Conservation (phyloP, 2,797 vertebrate genomes). For the Eulemur albifrons region DNA sequence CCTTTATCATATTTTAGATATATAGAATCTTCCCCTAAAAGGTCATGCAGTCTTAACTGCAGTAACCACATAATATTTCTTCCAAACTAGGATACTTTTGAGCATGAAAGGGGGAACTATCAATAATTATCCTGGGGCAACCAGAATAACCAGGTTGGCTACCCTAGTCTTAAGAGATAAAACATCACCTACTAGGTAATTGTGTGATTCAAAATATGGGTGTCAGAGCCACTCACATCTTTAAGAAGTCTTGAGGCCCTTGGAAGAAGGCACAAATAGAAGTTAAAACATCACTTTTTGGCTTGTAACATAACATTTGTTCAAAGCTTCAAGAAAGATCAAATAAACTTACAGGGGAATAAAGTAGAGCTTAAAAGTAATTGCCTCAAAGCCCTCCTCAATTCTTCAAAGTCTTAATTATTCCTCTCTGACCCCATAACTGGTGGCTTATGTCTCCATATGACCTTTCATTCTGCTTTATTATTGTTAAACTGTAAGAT, state of each 20-base stretch:
- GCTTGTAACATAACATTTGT: not conserved
- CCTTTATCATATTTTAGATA: not conserved
- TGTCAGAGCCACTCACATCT: not conserved
- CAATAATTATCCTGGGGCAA: slow-evolving; percentile 4
- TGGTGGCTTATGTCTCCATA: not conserved
- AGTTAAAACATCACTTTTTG: not conserved
- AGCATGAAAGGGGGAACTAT: not conserved
- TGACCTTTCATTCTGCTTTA: not conserved
- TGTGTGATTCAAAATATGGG: not conserved
- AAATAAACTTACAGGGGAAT: not conserved
- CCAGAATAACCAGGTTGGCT: not conserved
- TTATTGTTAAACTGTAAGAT: not conserved
- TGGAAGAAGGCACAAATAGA: not conserved
- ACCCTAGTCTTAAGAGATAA: slow-evolving; percentile 12
- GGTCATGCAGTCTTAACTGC: not conserved
- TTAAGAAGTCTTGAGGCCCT: not conserved
- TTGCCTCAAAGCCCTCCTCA: not conserved
- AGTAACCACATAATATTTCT: not conserved
- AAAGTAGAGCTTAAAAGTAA: not conserved
- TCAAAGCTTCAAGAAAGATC: slow-evolving; percentile 25
- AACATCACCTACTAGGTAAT: not conserved
- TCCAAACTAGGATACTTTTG: not conserved
- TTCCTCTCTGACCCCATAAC: not conserved
- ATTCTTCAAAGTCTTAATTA: not conserved
- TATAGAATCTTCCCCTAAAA: not conserved